phyloP scores from a whole-genome alignment of 2,888 invertebrate genomes.

The Halictus ligatus region DNA sequence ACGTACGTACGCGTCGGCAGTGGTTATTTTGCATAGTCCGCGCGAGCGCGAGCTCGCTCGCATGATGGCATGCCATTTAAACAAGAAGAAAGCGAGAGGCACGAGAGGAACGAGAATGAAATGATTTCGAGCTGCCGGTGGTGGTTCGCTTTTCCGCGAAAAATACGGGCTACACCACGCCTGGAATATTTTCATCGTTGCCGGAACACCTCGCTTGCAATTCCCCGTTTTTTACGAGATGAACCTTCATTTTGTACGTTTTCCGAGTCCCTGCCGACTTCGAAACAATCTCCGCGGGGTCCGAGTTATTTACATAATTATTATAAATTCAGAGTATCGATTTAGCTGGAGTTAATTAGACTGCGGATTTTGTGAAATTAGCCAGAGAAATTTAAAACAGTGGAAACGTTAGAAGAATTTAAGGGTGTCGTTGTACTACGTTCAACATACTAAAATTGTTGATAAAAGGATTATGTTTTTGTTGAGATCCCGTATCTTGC shows the following conservation, averaged over 20 bases:
- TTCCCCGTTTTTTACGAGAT: neutral
- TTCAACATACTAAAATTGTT: too few relatives aligned
- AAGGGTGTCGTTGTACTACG: too few relatives aligned
- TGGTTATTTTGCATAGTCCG: slow-evolving; percentile 67
- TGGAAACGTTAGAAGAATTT: too few relatives aligned
- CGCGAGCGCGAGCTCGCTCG: slow-evolving; percentile 17
- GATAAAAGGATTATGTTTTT: too few relatives aligned
- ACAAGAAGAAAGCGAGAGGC: slow-evolving; percentile 61
- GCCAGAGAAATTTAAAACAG: too few relatives aligned
- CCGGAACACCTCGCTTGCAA: slow-evolving; percentile 13
- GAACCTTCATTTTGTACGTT: neutral
- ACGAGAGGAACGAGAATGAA: slow-evolving; percentile 65
- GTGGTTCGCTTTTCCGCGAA: slow-evolving; percentile 51
- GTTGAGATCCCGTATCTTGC: too few relatives aligned
- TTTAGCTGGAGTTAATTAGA: too few relatives aligned
- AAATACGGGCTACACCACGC: slow-evolving; percentile 32
- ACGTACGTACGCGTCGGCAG: slow-evolving; percentile 58
- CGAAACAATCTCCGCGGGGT: too few relatives aligned
- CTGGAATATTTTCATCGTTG: slow-evolving; percentile 41
- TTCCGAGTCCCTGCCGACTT: too few relatives aligned
- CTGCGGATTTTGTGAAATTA: too few relatives aligned
- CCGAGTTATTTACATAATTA: too few relatives aligned
- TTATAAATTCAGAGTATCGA: neutral
- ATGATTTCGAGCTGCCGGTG: slow-evolving; percentile 64
- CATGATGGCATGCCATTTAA: slow-evolving; percentile 60